Base-by-base conservation (phyloP, 2,797 vertebrate genomes). In the Liparis tanakae region DNA sequence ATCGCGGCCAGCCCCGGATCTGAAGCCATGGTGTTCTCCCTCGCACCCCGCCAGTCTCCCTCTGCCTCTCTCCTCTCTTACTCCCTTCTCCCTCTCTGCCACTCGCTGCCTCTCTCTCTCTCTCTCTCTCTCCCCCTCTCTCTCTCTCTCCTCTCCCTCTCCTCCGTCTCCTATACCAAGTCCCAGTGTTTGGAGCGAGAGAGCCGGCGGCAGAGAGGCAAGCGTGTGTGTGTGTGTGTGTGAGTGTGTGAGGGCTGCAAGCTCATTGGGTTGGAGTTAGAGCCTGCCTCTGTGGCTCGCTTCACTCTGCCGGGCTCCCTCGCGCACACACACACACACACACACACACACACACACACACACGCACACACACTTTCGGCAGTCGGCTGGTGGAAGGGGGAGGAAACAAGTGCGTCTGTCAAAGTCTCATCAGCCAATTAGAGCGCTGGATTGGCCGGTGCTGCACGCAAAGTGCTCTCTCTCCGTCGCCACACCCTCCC, bases 1-100 rank as follows among this genome's bases (percentile, higher is more conserved):
- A 94, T 85, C 82, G 87, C 91, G 76, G 91, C 76, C 86, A 95
- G 87, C 87, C 92, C 92, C 68, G 87, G 91, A 86, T 94, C 94
- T 88, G 86, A 94, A 92, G 94, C 93, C 94, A 95, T 95, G 91
- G 87, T 92, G 91, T 72, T 87, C 87, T 89, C 84, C 82, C 85
- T 76, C 81, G 71, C 84, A 88, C 88, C 83, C 90, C 72, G 78
- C 84, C 89, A 88, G 80, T 81, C 90, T 91, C 85, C 80, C 88
- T 76, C 87, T 82, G 83, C 77, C 89, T 86, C 88, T 80, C 90
- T 87, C 87, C 89, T 87, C 86, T 82, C 89, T 78, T 74, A 63
- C 82, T 82, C 88, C 69, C 82, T 80, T 80, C 90, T 91, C 85
- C 80, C 88, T 75, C 87, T 81, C 72, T 76, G 84, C 77, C 89